These are phyloP conservation scores for Trogon melanurus DNA, from an alignment of 2,113 vertebrate species.

Conservation along the genomic window DNA sequence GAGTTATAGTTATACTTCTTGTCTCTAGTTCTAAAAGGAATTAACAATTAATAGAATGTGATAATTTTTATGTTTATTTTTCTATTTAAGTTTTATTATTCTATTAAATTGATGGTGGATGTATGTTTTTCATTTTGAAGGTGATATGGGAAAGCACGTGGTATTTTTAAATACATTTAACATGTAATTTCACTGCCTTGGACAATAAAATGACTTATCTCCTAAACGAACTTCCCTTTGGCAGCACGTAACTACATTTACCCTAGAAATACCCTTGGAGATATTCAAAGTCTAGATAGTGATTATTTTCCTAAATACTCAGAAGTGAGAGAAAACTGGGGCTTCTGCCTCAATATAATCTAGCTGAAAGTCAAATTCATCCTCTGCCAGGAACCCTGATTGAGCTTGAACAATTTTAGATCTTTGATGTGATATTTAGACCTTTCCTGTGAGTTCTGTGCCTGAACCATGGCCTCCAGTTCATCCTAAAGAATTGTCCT, in stretches of 20 bases:
- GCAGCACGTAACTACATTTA: not conserved
- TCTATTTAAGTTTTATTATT: not conserved
- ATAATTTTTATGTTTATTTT: not conserved
- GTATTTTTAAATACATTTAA: not conserved
- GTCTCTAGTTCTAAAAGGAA: not conserved
- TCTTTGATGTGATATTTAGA: not conserved
- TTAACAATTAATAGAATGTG: not conserved
- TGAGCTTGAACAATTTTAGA: not conserved
- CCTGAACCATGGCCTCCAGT: not conserved
- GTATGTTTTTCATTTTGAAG: not conserved
- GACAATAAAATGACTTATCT: not conserved
- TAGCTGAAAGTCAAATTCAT: not conserved
- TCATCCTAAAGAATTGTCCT: not conserved
- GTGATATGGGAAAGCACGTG: not conserved
- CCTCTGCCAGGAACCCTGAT: not conserved
- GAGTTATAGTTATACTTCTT: not conserved
- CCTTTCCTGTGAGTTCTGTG: not conserved
- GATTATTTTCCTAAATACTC: not conserved
- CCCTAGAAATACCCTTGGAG: not conserved
- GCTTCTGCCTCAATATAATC: not conserved
- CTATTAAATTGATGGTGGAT: not conserved
- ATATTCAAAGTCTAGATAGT: not conserved
- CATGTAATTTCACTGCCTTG: not conserved
- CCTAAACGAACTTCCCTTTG: not conserved
- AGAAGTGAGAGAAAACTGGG: not conserved